phyloP scores from a whole-genome alignment of 1,140 invertebrate genomes.

The Drosophila nigrodunni region DNA sequence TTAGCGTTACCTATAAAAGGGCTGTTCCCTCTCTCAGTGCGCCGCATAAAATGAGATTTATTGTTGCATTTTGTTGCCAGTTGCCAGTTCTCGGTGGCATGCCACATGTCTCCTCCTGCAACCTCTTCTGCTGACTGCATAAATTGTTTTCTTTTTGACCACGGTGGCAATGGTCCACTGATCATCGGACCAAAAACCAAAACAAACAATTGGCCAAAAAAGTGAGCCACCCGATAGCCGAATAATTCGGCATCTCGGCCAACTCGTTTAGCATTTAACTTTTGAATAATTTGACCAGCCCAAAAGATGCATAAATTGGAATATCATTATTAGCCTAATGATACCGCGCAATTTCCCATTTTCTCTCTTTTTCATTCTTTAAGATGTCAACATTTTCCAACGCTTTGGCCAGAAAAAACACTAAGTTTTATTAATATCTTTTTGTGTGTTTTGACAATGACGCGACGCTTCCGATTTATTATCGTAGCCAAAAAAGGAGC shows the following conservation, averaged over 20 bases:
- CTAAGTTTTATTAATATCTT: slow-evolving; percentile 18
- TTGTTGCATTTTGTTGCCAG: slow-evolving; percentile 75
- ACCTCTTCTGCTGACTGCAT: slow-evolving; percentile 36
- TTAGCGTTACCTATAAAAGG: slow-evolving; percentile 84
- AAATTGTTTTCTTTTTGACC: slow-evolving; percentile 36
- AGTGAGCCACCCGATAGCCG: slow-evolving; percentile 16
- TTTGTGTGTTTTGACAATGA: slow-evolving; percentile 39
- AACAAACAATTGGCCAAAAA: slow-evolving; percentile 57
- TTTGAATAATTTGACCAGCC: slow-evolving; percentile 69
- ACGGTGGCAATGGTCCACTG: slow-evolving; percentile 71
- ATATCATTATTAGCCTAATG: slow-evolving; percentile 60
- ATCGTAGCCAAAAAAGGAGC: slow-evolving; percentile 32
- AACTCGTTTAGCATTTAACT: slow-evolving; percentile 54
- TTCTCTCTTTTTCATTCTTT: background rate
- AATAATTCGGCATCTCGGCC: background rate
- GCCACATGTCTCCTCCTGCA: slow-evolving; percentile 27
- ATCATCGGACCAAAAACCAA: slow-evolving; percentile 39
- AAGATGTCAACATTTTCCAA: no score
- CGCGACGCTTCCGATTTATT: slow-evolving; percentile 59
- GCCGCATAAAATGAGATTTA: slow-evolving; percentile 83
- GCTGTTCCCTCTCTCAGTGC: slow-evolving; percentile 54
- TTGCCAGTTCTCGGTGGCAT: slow-evolving; percentile 10
- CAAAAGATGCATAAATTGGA: slow-evolving; percentile 56
- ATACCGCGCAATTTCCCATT: background rate
- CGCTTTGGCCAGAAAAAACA: background rate